Evolutionary conservation across 2,888 invertebrate genomes (phyloP).

Genomic region (Trissonchulus latispiculum): DNA sequence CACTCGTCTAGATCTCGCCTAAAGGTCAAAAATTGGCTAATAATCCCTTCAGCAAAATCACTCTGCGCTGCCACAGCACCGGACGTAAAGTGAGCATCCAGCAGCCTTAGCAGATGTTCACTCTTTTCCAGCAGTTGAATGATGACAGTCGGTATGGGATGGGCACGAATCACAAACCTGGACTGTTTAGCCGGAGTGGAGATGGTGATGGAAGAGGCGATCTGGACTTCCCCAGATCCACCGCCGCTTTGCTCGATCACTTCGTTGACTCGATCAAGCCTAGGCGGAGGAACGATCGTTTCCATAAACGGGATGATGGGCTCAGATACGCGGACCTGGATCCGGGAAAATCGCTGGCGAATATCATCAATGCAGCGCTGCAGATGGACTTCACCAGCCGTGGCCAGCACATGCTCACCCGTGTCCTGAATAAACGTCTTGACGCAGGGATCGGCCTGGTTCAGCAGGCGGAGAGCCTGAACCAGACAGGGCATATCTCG

Average conservation of each 20-base stretch:
- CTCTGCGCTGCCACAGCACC: neutral
- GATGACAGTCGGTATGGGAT: slow-evolving; percentile 63
- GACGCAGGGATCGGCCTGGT: slow-evolving; percentile 89
- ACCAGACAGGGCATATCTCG: slow-evolving; percentile 29
- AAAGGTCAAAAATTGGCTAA: too few species aligned
- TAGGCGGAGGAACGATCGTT: slow-evolving; percentile 71
- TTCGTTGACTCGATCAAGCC: slow-evolving; percentile 73
- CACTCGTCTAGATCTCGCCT: neutral
- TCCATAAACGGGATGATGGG: slow-evolving; percentile 94
- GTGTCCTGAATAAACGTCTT: slow-evolving; percentile 60
- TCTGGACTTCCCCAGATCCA: slow-evolving; percentile 46
- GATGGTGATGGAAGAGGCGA: slow-evolving; percentile 45
- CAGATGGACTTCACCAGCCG: slow-evolving; percentile 92
- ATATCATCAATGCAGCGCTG: slow-evolving; percentile 90
- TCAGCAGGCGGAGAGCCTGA: slow-evolving; percentile 65
- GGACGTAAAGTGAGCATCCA: slow-evolving; percentile 44
- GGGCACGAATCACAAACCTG: slow-evolving; percentile 62
- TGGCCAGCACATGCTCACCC: slow-evolving; percentile 85
- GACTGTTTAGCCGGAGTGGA: slow-evolving; percentile 63
- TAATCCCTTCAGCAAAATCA: neutral
- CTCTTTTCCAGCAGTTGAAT: slow-evolving; percentile 62
- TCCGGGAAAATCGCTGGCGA: slow-evolving; percentile 50
- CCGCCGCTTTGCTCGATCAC: slow-evolving; percentile 57
- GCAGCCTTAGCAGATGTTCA: slow-evolving; percentile 59
- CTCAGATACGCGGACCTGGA: slow-evolving; percentile 72